These are phyloP conservation scores for Andrena minutula DNA, from an alignment of 2,888 invertebrate genomes.

Conservation along the genomic window DNA sequence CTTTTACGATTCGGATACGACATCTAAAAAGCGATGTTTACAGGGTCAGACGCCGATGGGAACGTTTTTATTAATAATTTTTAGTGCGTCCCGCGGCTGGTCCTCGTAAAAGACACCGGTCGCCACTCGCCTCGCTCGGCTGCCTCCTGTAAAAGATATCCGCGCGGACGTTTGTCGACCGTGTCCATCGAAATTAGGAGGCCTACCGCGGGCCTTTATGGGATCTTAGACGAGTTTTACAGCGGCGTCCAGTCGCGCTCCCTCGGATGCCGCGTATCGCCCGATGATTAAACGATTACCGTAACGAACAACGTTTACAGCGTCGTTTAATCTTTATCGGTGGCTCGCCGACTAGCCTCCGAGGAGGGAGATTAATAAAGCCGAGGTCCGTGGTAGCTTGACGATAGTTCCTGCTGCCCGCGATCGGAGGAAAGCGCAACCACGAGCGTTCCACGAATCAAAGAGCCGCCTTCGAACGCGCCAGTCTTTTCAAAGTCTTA, in stretches of 20 bases:
- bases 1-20: constrained; percentile 75
- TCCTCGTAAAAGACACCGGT: constrained; percentile 74
- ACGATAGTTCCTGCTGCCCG: not conserved
- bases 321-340: constrained; percentile 64
- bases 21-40: constrained; percentile 77
- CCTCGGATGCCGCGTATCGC: constrained; percentile 31
- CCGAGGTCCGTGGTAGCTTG: not conserved
- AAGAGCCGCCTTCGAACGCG: not conserved
- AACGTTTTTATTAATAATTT: constrained; percentile 80
- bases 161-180: constrained; percentile 46
- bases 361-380: constrained; percentile 21
- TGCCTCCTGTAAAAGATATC: constrained; percentile 47
- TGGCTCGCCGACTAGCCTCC: constrained; percentile 7
- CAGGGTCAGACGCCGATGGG: constrained; percentile 67
- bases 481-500: not conserved
- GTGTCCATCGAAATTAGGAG: constrained; percentile 65
- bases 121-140: constrained; percentile 63
- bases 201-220: constrained; percentile 57
- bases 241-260: constrained; percentile 37
- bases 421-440: not conserved
- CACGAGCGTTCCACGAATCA: not conserved
- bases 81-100: constrained; percentile 58
- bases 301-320: constrained; percentile 61
- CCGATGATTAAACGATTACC: constrained; percentile 69
- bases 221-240: constrained; percentile 64